Evolutionary conservation across 2,888 invertebrate species (phyloP), one percentile per base, ranked within the genome.

Genomic region (Drosophila meridiana): DNA sequence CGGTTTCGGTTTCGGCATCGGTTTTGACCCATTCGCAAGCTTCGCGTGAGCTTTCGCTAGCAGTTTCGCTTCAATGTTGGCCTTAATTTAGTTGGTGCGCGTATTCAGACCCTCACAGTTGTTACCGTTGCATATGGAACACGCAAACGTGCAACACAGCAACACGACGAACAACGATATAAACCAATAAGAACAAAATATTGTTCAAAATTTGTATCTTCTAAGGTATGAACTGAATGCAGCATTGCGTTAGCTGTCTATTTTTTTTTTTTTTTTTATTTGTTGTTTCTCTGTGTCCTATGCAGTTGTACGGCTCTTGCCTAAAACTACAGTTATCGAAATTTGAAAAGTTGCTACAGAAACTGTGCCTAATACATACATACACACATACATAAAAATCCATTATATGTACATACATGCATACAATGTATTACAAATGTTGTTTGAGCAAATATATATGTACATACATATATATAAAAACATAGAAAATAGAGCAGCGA

Each of bases 11-110:
- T 58, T 47, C 75, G 69, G 59, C 69, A 65, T 76, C 67, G 73
- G 61, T 79, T 81, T 81, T 70, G 79, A 81, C 79, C 73, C 77
- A 73, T 66, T 81, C 68, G 70, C 66, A 73, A 78, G 78, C 80
- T 78, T 76, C 63, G 72, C 26, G 60, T 43, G 73, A 82, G 82
- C 85, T 84, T 84, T 88, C 74, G 83, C 80, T 70, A 67, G 60
- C 83, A 69, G 69, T 67, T 70, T 71, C 61, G 86, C 74, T 69
- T 72, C 62, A 70, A 67, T 73, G 78, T 86, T 84, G 84, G 84
- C 84, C 87, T 83, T 80, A 84, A 86, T 84, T 85, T 70, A 85
- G 85, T 89, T 89, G 79, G 75, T 77, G 76, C 80, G 82, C 89
- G 75, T 64, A 76, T 73, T 85, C 82, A 69, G 87, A 79, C 84